Conservation (phyloP, 2,113 vertebrate species). For the Chionodraco myersi region DNA sequence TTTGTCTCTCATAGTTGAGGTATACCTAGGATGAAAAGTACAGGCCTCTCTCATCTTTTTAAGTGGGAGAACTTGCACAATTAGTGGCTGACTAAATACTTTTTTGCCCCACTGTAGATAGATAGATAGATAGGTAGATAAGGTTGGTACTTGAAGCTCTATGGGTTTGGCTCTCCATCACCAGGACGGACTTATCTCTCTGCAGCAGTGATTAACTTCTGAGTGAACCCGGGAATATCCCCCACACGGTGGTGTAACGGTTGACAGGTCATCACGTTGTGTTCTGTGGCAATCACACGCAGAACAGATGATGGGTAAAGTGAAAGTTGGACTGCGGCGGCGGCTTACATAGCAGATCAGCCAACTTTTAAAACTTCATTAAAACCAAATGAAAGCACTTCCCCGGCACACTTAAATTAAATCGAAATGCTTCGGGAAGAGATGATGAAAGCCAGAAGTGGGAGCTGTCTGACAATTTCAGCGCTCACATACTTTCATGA, state of each 20-base stretch:
- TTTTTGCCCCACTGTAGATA: background rate
- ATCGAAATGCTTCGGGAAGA: slow-evolving; percentile 80
- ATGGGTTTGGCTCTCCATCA: slow-evolving; percentile 24
- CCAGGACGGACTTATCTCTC: slow-evolving; percentile 45
- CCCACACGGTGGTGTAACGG: slow-evolving; percentile 18
- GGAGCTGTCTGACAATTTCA: slow-evolving; percentile 82
- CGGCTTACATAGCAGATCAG: slow-evolving; percentile 76
- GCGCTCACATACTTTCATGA: slow-evolving; percentile 82
- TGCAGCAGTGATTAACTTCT: slow-evolving; percentile 62
- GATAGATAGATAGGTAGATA: slow-evolving; percentile 22
- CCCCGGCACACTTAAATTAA: slow-evolving; percentile 79
- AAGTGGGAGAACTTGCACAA: no score
- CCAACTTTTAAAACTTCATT: slow-evolving; percentile 86
- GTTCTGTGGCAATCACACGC: slow-evolving; percentile 51
- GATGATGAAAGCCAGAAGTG: slow-evolving; percentile 77
- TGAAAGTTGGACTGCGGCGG: slow-evolving; percentile 63
- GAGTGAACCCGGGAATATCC: slow-evolving; percentile 50
- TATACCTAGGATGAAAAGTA: no score
- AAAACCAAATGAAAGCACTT: slow-evolving; percentile 85
- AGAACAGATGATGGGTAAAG: slow-evolving; percentile 61
- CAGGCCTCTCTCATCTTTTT: no score
- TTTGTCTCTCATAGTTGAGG: no score
- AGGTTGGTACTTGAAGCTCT: slow-evolving; percentile 12
- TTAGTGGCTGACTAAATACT: no score
- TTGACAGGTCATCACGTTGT: slow-evolving; percentile 60